Evolutionary conservation across 2,888 invertebrate genomes (phyloP).

Genomic region (Balanococcus diminutus): DNA sequence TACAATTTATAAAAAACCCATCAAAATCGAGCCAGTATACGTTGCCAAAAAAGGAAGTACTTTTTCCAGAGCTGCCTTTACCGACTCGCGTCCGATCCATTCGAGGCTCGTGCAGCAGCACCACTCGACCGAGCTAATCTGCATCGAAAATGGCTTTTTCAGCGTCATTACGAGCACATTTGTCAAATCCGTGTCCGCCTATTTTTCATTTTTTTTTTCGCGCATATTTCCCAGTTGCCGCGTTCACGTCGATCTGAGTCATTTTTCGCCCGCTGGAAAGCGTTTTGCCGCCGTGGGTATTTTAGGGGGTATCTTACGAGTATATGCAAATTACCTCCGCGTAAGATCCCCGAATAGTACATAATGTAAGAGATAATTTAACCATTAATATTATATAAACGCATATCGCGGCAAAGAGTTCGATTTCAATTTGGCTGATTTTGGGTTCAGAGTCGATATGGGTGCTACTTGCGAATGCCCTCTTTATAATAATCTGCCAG

Average conservation of each 20-base stretch:
- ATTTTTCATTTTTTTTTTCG: neutral
- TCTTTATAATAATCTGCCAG: neutral
- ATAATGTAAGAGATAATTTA: neutral
- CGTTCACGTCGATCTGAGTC: neutral
- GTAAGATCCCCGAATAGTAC: neutral
- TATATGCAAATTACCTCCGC: neutral
- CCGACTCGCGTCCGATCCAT: neutral
- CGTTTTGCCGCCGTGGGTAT: neutral
- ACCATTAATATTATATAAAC: neutral
- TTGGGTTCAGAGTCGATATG: too few species aligned
- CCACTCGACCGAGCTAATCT: conserved; percentile 32
- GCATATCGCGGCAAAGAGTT: neutral
- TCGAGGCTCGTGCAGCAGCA: neutral
- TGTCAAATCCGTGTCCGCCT: conserved; percentile 44
- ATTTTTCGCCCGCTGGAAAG: neutral
- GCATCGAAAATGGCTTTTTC: conserved; percentile 51
- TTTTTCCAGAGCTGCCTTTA: neutral
- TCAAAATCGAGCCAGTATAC: neutral
- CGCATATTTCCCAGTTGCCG: neutral
- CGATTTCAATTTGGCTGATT: neutral
- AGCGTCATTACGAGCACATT: conserved; percentile 49
- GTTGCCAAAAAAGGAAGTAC: conserved; percentile 26
- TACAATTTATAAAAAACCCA: conserved; percentile 9
- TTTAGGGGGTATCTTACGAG: neutral
- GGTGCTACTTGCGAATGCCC: neutral